Base-by-base conservation (phyloP, 2,888 invertebrate species). In the Tuta absoluta region DNA sequence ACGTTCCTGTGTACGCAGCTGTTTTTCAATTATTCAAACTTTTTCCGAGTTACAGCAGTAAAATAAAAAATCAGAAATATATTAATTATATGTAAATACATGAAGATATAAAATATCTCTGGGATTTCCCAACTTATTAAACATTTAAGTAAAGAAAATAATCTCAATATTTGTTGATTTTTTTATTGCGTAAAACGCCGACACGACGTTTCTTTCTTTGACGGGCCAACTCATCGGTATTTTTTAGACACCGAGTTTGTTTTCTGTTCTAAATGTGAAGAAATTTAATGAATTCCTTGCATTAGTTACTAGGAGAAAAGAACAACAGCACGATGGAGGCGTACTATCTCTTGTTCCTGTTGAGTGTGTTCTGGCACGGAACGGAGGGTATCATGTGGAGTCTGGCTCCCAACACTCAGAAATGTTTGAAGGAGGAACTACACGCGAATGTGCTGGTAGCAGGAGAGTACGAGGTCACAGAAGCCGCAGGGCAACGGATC, bases 351-450 rank as follows among this genome's bases (percentile, higher is more conserved):
- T 74, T 86, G 67, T 76, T 89, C 67, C 69, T 88, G 67, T 78
- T 89, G 71, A 84, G 87, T 81, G 74, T 88, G 66, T 73, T 89
- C 69, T 89, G 87, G 89, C 83, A 85, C 68, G 80, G 85, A 48
- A 79, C 84, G 51, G 82, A 89, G 68, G 90, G 82, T 69, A 94
- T 96, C 74, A 95, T 94, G 94, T 99, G 97, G 93, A 94, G 95
- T 83, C 92, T 99, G 73, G 93, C 95, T 70, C 98, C 98, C 8
- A 98, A 98, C 86, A 94, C 95, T 68, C 95, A 96, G 80, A 98
- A 98, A 92, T 99, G 99, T 92, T 93, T 99, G 73, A 96, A 96
- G 86, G 99, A 99, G 86, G 99, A 99, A 92, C 94, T 99, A 68
- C 98, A 98, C 78, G 98, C 98, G 77, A 96, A 99, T 91, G 97